Percentiles rank a stretch among this genome's conserved stretches.
phyloP scores from a whole-genome alignment of 2,888 invertebrate species.

The Brenthis ino region DNA sequence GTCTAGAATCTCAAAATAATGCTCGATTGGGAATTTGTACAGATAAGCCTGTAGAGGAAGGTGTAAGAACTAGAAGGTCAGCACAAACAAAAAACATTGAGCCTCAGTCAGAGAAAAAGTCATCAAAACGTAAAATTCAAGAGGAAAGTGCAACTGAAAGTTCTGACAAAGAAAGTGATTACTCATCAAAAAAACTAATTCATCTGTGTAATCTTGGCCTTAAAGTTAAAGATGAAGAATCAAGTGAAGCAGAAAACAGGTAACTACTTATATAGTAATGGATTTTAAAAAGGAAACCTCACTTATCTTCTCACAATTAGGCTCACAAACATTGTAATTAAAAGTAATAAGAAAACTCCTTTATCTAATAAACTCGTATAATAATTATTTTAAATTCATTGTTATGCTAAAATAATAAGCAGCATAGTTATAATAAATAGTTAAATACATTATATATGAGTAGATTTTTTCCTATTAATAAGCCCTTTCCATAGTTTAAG shows the following conservation, averaged over 20 bases:
- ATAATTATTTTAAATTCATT: no score
- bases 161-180: slow-evolving; percentile 44
- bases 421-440: no score
- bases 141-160: slow-evolving; percentile 37
- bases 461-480: no score
- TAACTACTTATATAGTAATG: slow-evolving; percentile 22
- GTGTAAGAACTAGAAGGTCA: slow-evolving; percentile 65
- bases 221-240: slow-evolving; percentile 64
- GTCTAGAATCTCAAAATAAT: slow-evolving; percentile 82
- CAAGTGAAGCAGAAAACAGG: slow-evolving; percentile 43
- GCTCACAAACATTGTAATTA: no score
- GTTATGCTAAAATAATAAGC: no score
- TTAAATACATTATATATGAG: no score
- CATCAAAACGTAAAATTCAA: slow-evolving; percentile 37
- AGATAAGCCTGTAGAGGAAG: slow-evolving; percentile 65
- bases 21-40: slow-evolving; percentile 72
- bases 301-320: no score
- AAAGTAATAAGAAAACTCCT: no score
- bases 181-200: slow-evolving; percentile 80
- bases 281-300: slow-evolving; percentile 36
- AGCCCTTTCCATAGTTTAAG: no score
- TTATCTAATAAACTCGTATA: no score
- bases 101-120: slow-evolving; percentile 39
- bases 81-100: slow-evolving; percentile 51
- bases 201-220: slow-evolving; percentile 82